Conservation (phyloP, 2,888 invertebrate species). For the Gryllus longicercus region DNA sequence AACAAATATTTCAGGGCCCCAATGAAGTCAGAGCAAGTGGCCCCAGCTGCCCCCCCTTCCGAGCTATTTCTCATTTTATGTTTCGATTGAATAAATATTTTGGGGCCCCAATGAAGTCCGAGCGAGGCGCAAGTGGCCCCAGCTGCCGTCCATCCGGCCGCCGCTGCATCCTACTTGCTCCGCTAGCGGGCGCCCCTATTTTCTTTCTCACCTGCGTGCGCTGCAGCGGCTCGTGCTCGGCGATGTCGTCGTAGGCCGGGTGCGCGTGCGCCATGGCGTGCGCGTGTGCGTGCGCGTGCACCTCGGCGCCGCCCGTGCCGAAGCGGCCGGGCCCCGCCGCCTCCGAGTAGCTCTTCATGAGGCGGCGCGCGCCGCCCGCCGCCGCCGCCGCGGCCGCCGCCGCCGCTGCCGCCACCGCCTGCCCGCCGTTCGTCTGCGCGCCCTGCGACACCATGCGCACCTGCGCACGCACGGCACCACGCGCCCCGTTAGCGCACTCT, state of each 20-base stretch:
- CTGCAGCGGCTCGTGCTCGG: conserved; percentile 72
- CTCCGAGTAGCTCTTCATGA: conserved; percentile 82
- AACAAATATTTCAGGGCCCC: too few species aligned
- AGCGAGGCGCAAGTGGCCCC: too few species aligned
- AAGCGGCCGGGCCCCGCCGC: conserved; percentile 54
- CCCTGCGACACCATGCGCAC: conserved; percentile 87
- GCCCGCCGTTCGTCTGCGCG: conserved; percentile 80
- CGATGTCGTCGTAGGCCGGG: conserved; percentile 36
- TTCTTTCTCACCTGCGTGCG: conserved; percentile 60
- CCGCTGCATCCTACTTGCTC: too few species aligned
- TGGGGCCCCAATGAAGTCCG: too few species aligned
- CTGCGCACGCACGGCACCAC: conserved; percentile 44
- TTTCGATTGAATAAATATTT: too few species aligned
- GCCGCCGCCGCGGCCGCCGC: conserved; percentile 75
- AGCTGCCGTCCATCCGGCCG: too few species aligned
- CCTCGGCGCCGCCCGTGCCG: conserved; percentile 47
- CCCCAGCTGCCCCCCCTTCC: too few species aligned
- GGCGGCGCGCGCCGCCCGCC: conserved; percentile 54
- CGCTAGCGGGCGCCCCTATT: too few species aligned
- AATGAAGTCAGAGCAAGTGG: too few species aligned
- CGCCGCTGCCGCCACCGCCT: conserved; percentile 72
- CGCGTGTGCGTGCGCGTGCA: conserved; percentile 27
- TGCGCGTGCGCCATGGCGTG: conserved; percentile 30
- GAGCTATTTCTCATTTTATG: too few species aligned
- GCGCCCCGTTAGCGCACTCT: too few species aligned